A percentile compares a stretch with the other conserved stretches of the same genome.
Evolutionary conservation across 1,140 invertebrate species (phyloP).

Genomic region (Drosophila ogumai): DNA sequence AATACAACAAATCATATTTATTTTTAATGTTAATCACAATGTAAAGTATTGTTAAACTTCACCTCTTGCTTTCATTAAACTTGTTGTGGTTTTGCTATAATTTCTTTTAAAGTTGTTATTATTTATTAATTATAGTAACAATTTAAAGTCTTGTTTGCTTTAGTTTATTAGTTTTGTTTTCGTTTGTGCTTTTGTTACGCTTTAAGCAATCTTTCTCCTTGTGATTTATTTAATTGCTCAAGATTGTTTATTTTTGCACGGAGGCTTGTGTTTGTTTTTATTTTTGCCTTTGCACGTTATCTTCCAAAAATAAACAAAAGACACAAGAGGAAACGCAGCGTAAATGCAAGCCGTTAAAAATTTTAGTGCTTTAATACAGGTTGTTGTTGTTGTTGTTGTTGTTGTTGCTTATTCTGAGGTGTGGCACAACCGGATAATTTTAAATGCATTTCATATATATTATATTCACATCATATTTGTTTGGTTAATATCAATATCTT

Average conservation of each 20-base stretch:
- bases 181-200: neutral
- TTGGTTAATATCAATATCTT: neutral
- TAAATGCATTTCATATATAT: too few relatives aligned
- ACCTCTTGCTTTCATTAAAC: neutral
- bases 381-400: conserved; percentile 10
- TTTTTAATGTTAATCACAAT: neutral
- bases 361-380: neutral
- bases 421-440: neutral
- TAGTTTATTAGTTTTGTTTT: neutral
- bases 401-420: conserved; percentile 6
- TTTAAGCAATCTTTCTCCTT: neutral
- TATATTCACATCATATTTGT: neutral
- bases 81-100: neutral
- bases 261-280: conserved; percentile 13
- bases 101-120: conserved; percentile 3
- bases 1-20: neutral
- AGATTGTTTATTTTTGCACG: conserved; percentile 26
- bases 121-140: neutral
- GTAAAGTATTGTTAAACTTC: too few relatives aligned
- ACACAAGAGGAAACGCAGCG: conserved; percentile 1
- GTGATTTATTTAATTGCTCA: conserved; percentile 32
- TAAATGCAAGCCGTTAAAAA: conserved; percentile 24
- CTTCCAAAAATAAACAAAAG: conserved; percentile 26
- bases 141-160: neutral
- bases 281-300: conserved; percentile 18